Conservation (phyloP, 2,888 invertebrate genomes). For the Busseola fusca region DNA sequence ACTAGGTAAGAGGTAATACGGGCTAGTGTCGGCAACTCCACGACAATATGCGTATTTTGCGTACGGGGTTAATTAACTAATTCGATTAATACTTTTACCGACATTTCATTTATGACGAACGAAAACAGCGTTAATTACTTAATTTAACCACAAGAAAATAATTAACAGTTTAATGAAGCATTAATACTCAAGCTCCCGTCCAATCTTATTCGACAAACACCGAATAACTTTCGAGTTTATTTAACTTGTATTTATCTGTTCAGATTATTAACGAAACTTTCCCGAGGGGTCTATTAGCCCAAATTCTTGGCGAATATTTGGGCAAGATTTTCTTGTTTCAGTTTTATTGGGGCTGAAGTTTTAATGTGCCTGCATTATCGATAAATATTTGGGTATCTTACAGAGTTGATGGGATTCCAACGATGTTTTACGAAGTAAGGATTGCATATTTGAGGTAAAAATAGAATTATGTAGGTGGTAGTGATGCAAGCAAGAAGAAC, state of each 20-base stretch:
- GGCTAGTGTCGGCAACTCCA: too few species aligned
- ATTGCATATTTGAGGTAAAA: background rate
- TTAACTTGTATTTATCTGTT: conserved; percentile 46
- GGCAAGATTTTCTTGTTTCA: conserved; percentile 33
- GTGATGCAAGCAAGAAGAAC: background rate
- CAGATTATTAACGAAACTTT: conserved; percentile 51
- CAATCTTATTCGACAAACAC: conserved; percentile 45
- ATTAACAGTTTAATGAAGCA: conserved; percentile 9
- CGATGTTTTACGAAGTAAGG: background rate
- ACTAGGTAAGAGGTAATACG: too few species aligned
- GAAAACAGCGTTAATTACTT: background rate
- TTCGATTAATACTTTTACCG: background rate
- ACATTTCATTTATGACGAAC: background rate
- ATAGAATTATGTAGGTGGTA: background rate
- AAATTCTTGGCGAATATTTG: conserved; percentile 47
- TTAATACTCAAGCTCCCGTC: conserved; percentile 20
- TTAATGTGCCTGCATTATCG: conserved; percentile 39
- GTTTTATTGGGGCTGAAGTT: conserved; percentile 37
- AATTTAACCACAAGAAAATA: background rate
- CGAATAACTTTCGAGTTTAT: conserved; percentile 37
- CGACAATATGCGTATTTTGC: too few species aligned
- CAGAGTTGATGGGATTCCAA: background rate
- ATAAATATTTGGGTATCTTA: conserved; percentile 15
- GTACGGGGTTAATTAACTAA: background rate
- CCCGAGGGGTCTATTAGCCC: conserved; percentile 17